Percentiles rank a stretch among this genome's conserved stretches.
phyloP scores from a whole-genome alignment of 1,140 invertebrate species.

The Drepana arcuata region DNA sequence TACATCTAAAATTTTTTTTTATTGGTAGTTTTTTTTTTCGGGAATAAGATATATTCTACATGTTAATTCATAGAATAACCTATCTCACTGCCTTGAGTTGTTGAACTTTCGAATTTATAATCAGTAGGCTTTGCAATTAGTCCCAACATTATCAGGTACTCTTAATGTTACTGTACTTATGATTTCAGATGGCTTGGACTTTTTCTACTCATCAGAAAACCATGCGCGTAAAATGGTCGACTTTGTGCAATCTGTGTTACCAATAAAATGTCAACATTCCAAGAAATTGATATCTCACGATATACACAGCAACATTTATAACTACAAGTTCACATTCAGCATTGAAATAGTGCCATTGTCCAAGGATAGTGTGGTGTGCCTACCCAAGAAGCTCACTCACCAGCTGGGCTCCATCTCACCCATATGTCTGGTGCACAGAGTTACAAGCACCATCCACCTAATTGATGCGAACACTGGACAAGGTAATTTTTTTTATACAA shows the following conservation, averaged over 20 bases:
- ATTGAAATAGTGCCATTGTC: conserved; percentile 98
- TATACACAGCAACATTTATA: conserved; percentile 96
- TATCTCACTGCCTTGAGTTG: no score
- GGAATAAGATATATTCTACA: no score
- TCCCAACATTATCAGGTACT: no score
- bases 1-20: no score
- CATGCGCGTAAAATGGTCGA: conserved; percentile 97
- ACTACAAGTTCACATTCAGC: conserved; percentile 95
- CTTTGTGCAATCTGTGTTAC: conserved; percentile 90
- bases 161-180: no score
- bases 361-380: conserved; percentile 96
- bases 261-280: conserved; percentile 88
- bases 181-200: conserved; percentile 93
- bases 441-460: conserved; percentile 91
- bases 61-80: no score
- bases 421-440: conserved; percentile 90
- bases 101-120: no score
- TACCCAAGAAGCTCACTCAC: conserved; percentile 90
- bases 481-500: conserved; percentile 77
- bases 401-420: conserved; percentile 94
- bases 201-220: conserved; percentile 92
- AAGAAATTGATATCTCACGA: conserved; percentile 98
- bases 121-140: no score
- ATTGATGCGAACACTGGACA: conserved; percentile 95
- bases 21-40: no score